Percentiles rank a stretch among this genome's conserved stretches.
phyloP scores from a whole-genome alignment of 1,140 invertebrate genomes.

The Drosophila biarmipes region DNA sequence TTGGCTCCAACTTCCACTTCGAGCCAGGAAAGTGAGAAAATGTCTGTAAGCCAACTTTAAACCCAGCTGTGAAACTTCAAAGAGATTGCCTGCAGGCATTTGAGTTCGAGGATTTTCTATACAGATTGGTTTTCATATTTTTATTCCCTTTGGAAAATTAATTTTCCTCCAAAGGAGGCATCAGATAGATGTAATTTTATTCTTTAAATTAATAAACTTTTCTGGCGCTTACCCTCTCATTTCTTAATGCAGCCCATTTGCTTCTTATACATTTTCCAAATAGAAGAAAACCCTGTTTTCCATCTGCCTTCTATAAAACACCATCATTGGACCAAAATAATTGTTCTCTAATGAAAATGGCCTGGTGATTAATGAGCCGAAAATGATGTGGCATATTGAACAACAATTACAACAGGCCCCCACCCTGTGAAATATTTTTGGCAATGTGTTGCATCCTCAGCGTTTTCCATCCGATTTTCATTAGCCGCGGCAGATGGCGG shows the following conservation, averaged over 20 bases:
- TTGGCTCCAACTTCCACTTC: constrained; percentile 12
- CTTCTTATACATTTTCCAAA: not conserved
- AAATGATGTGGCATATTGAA: constrained; percentile 80
- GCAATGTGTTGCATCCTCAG: constrained; percentile 62
- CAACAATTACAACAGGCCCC: constrained; percentile 51
- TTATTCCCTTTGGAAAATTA: no score
- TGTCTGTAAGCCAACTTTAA: constrained; percentile 14
- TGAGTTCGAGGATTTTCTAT: not conserved
- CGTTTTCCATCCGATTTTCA: constrained; percentile 7
- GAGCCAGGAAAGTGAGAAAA: constrained; percentile 24
- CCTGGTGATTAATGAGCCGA: constrained; percentile 75
- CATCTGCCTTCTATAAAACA: constrained; percentile 36
- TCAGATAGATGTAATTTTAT: no score
- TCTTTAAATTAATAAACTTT: not conserved
- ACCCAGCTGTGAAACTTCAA: not conserved
- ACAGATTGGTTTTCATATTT: no score
- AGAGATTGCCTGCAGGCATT: not conserved
- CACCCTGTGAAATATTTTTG: constrained; percentile 17
- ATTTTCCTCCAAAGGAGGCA: no score
- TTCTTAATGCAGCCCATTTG: not conserved
- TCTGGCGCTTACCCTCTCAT: not conserved
- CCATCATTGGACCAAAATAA: constrained; percentile 5
- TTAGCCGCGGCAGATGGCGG: constrained; percentile 43
- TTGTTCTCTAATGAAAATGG: constrained; percentile 67
- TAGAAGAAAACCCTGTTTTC: not conserved